A percentile compares a stretch with the other conserved stretches of the same genome.
These are phyloP conservation scores for Cephus sareptanus DNA, from an alignment of 2,888 invertebrate genomes.

Conservation along the genomic window DNA sequence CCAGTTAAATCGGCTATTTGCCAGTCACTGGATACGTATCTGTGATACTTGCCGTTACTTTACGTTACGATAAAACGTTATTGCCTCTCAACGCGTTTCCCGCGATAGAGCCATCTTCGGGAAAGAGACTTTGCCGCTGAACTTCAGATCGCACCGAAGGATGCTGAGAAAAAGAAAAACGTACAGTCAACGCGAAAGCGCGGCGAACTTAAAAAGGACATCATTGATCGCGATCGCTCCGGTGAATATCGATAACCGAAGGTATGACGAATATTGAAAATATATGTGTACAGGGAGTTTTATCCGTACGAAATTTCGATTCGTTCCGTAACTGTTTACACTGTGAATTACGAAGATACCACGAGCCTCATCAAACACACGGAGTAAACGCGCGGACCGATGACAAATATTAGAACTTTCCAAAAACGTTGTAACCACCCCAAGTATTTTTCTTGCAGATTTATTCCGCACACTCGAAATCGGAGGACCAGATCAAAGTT, in stretches of 20 bases:
- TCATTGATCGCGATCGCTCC: not conserved
- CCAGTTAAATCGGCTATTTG: not conserved
- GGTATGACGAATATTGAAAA: not conserved
- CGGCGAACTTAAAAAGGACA: not conserved
- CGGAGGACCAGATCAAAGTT: not conserved
- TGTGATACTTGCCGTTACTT: not conserved
- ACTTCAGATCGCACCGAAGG: not conserved
- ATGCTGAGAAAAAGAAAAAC: not conserved
- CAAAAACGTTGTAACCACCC: not conserved
- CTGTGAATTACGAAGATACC: not conserved
- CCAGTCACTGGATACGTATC: not conserved
- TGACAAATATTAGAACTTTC: not conserved
- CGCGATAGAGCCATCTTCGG: not conserved
- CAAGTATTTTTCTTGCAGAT: not conserved
- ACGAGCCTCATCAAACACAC: not conserved
- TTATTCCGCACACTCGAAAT: not conserved
- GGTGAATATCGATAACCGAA: not conserved
- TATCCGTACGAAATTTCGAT: not conserved
- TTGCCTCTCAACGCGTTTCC: not conserved
- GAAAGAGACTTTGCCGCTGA: not conserved
- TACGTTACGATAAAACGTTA: not conserved
- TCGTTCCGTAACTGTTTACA: not conserved
- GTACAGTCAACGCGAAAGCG: not conserved
- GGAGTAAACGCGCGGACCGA: not conserved
- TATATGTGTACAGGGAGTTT: not conserved